Conservation (phyloP, 2,888 invertebrate species). For the Cephus sareptanus region DNA sequence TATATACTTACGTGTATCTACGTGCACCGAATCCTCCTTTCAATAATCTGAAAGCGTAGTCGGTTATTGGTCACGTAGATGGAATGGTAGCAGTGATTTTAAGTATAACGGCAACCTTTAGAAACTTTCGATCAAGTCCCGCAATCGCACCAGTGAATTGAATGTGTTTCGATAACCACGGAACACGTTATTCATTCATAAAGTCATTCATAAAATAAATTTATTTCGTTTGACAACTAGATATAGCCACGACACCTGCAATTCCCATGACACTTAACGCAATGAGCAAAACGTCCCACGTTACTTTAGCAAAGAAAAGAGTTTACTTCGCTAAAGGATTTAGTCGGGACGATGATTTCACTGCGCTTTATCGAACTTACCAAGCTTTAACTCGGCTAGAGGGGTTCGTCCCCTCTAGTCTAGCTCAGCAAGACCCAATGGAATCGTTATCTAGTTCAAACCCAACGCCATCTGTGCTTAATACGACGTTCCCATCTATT, state of each 20-base stretch:
- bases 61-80: background rate
- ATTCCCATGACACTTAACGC: background rate
- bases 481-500: slow-evolving; percentile 32
- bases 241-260: background rate
- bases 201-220: background rate
- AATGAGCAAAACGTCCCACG: background rate
- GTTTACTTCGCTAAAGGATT: slow-evolving; percentile 16
- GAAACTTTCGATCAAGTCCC: background rate
- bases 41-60: background rate
- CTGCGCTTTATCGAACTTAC: background rate
- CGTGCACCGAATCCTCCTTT: background rate
- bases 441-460: slow-evolving; percentile 23
- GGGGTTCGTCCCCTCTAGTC: background rate
- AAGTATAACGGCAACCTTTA: background rate
- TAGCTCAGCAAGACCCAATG: background rate
- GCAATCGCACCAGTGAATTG: background rate
- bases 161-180: background rate
- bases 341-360: background rate
- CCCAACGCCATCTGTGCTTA: slow-evolving; percentile 43
- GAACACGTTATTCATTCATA: background rate
- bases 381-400: background rate
- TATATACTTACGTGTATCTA: background rate
- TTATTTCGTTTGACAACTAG: background rate
- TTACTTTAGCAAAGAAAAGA: slow-evolving; percentile 10
- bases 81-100: background rate